Base-by-base conservation (phyloP, 2,888 invertebrate species). In the Drosophila setosimentum region DNA sequence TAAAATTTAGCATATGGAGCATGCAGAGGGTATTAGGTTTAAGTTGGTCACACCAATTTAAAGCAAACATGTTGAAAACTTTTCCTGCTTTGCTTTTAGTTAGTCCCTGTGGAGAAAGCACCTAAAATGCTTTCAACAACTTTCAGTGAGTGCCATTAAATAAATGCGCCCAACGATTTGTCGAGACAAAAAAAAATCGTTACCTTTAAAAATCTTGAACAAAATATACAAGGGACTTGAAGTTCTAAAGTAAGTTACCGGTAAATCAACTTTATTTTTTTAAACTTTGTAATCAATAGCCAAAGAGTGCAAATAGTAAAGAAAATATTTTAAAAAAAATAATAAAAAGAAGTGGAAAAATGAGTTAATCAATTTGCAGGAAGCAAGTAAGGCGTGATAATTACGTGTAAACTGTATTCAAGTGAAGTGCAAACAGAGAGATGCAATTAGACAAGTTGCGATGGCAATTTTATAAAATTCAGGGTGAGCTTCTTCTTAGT, bases 361-460 rank as follows among this genome's bases (percentile, higher is more conserved):
- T 54, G n/a, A 57, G 59, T 29, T 65, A 73, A 70, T 63, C 68
- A 74, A 70, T 70, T 78, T 71, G 66, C 55, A 29, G 27, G 62
- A 37, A 58, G 40, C 27, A 67, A 64, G 64, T 53, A 61, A 65
- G 68, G 63, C 55, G 62, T 60, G 30, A 63, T 68, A 73, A 74
- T 77, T 68, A 79, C 63, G 68, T 75, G 82, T 64, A 59, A 78
- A 75, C 73, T 71, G 45, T 50, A 68, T 42, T 60, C 29, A 58
- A 54, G 45, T 63, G 21, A 18, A 68, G 54, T 57, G 66, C 35
- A 72, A 78, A 75, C 54, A 54, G n/a, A 16, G 40, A 45, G 16
- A 68, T 67, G 50, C 53, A 63, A 66, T 76, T 69, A 69, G 50
- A 42, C 16, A 42, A 66, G 45, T 30, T 32, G 30, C 30, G 5